These are phyloP conservation scores for Geophilus truncorum DNA, from an alignment of 2,888 invertebrate species.

Conservation along the genomic window DNA sequence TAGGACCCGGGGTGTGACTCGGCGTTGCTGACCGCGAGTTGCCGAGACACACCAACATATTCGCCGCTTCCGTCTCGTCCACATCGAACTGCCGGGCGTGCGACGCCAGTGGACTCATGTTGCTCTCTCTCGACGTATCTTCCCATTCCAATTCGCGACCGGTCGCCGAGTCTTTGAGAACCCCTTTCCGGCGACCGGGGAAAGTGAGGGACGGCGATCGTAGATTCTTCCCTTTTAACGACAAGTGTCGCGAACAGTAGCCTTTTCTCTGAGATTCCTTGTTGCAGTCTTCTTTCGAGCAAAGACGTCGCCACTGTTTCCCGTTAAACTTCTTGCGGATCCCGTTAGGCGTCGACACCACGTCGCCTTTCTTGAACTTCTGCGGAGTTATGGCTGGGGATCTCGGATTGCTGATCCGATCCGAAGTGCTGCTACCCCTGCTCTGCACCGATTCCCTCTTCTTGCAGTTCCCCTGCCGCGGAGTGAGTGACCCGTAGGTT, in stretches of 20 bases:
- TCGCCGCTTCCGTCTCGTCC: conserved; percentile 94
- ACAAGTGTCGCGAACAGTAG: conserved; percentile 93
- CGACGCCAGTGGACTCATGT: conserved; percentile 54
- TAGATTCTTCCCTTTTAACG: conserved; percentile 69
- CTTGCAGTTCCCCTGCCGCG: background rate
- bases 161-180: conserved; percentile 44
- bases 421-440: conserved; percentile 73
- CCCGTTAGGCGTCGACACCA: conserved; percentile 87
- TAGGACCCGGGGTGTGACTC: conserved; percentile 40
- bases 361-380: conserved; percentile 96
- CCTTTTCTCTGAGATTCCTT: conserved; percentile 97
- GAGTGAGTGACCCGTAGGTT: conserved; percentile 11
- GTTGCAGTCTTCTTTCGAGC: conserved; percentile 89
- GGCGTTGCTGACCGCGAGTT: conserved; percentile 84
- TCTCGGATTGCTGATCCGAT: conserved; percentile 41
- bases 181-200: conserved; percentile 45
- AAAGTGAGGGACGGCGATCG: conserved; percentile 38
- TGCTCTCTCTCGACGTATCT: conserved; percentile 83
- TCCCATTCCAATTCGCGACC: conserved; percentile 64
- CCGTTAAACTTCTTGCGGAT: conserved; percentile 99
- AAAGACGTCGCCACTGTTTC: conserved; percentile 97
- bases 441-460: conserved; percentile 62
- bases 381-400: conserved; percentile 91
- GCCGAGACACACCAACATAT: conserved; percentile 89
- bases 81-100: conserved; percentile 75